Evolutionary conservation across 2,797 vertebrate genomes (phyloP), one percentile per base, ranked within the genome.

Genomic region (Chelmon rostratus): DNA sequence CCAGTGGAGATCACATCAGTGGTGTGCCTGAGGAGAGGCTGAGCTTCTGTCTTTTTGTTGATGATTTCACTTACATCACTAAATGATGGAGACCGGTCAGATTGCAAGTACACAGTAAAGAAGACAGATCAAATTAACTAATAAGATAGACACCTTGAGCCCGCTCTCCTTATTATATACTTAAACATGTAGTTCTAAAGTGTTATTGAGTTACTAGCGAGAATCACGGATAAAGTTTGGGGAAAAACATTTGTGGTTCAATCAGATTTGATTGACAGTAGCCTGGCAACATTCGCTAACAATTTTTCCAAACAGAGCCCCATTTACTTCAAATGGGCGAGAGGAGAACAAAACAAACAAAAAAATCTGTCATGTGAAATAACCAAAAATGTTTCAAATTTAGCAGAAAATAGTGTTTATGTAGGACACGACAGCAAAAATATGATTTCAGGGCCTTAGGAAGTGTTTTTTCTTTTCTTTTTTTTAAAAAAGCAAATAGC

Each of bases 1-100:
- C 50, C 54, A 63, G 54, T 28, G 25, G 73, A 59, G 67, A 79
- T 44, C 49, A 15, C 66, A 62, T 79, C 74, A 42, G 31, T 1
- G n/a, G 35, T 28, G 44, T 12, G 54, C 25, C 70, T 56, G 28
- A 62, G 57, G 28, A 59, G 59, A 78, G n/a, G 66, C 49, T 1
- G 16, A 31, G 25, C 53, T 58, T 31, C 3, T 38, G 11, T 16
- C 49, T 5, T 15, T 68, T 35, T 33, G 62, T 68, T 81, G 35
- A 35, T 47, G 12, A 64, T 64, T 73, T 54, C 67, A 78, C 13
- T 44, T 58, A 12, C 57, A 0, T 57, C 13, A 44, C 21, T 40
- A 40, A 76, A 9, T n/a, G 2, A 47, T 6, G 49, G 18, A 58
- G 47, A 73, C 9, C 46, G 59, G 52, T 25, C 58, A 63, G 37